Base-by-base conservation (phyloP, 2,888 invertebrate genomes). In the Chironomus riparius region DNA sequence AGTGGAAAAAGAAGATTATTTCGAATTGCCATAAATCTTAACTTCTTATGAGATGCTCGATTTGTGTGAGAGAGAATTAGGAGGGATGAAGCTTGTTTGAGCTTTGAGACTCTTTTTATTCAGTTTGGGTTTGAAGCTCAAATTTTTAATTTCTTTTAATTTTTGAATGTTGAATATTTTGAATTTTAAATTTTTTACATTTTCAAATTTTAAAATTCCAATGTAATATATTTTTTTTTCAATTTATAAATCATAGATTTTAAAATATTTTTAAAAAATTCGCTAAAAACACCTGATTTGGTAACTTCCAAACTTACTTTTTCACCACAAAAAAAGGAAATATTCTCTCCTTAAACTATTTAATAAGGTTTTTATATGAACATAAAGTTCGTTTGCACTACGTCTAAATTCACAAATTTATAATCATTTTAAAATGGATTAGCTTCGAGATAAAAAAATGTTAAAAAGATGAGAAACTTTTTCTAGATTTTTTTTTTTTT, bases 361-460 rank as follows among this genome's bases (percentile, higher is more conserved):
- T 65, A 65, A 65, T 65, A 65, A 65, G 65, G 21, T 24, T 65
- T 38, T 21, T 65, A 13, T 21, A 22, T 24, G 24, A 24, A 56
- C 50, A 12, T n/a, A 56, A 50, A 24, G 15, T 61, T 18, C 10
- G 18, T 71, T 71, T 61, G 71, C 71, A 56, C 61, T 71, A 24
- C 56, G 68, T 68, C 74, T 68, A 74, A 65, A 74, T 68, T 68
- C 74, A 74, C 65, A 74, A 68, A 68, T 65, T 74, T 74, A 74
- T 74, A 74, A 74, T 74, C 74, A 74, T 65, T 61, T 74, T 47
- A 68, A 38, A 38, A 74, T 48, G 61, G n/a, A 71, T 61, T 70
- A 70, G 70, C 48, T 70, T 70, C 47, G 12, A 61, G 74, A 74
- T 74, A 74, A 74, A 71, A 68, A 38, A 38, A 38, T 38, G 38